Evolutionary conservation across 2,113 vertebrate genomes (phyloP), one percentile per base, ranked within the genome.

Genomic region (Nicator chloris): DNA sequence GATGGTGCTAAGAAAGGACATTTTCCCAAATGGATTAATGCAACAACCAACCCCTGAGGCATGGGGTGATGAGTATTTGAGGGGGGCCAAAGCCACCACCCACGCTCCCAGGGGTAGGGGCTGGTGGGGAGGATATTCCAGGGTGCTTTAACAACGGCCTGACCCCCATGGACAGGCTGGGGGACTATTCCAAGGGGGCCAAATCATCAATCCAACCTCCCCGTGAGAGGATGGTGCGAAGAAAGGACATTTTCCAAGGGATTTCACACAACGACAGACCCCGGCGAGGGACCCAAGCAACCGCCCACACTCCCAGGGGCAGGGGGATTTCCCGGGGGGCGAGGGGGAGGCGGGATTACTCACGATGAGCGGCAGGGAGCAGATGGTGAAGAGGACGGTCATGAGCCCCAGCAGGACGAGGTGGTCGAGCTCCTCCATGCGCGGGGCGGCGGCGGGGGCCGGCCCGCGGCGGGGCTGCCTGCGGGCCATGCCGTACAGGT

Each of bases 301-400:
- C 26, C 53, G 2, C 26, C 4, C 54, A 3, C 31, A 2, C 53
- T 9, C 33, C 11, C 71, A 44, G 42, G 17, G 1, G 42, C 54
- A 24, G 27, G 15, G 9, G 11, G 31, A 4, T 17, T 30, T 22
- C 22, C 16, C 0, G 21, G 56, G 9, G 15, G 14, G 10, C 40
- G 40, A 40, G 40, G 40, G 40, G 40, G 40, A 40, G 6, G 30
- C 11, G 30, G 30, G 33, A 0, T 51, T 93, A 98, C 98, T 98
- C 93, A 98, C 98, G 28, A 98, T 97, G 66, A 98, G 88, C 7
- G 98, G 98, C 82, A 98, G 79, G 5, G 98, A 98, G 94, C 98
- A 98, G 93, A 98, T 19, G 65, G 98, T 90, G 96, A 98, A 98
- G 86, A 98, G 97, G 11, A 92, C 93, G 2, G 98, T 98, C 98